Evolutionary conservation across 2,888 invertebrate genomes (phyloP).

Genomic region (Halictus quadricinctus): DNA sequence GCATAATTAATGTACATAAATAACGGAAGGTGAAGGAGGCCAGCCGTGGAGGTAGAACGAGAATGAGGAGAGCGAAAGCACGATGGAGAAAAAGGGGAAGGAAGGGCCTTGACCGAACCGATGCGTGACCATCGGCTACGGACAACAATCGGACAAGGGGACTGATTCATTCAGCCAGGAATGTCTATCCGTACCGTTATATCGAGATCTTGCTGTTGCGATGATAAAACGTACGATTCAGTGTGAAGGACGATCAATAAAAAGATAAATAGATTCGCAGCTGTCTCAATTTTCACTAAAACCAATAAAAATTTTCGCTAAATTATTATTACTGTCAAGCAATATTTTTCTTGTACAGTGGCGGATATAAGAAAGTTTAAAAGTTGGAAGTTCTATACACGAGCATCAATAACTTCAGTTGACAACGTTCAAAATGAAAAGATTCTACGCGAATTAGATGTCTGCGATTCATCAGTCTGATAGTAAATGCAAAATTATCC

Average conservation of each 20-base stretch:
- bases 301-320: not conserved
- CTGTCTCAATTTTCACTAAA: not conserved
- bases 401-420: too few relatives aligned
- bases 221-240: constrained; percentile 28
- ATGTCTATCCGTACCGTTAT: constrained; percentile 71
- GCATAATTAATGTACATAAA: constrained; percentile 52
- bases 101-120: constrained; percentile 73
- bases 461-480: too few relatives aligned
- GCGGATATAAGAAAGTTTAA: too few relatives aligned
- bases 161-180: constrained; percentile 77
- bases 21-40: constrained; percentile 54
- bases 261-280: not conserved
- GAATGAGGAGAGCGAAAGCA: constrained; percentile 44
- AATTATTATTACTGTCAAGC: not conserved
- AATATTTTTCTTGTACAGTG: too few relatives aligned
- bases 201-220: constrained; percentile 46
- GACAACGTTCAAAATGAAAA: too few relatives aligned
- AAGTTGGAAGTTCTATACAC: too few relatives aligned
- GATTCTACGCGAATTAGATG: too few relatives aligned
- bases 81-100: constrained; percentile 52
- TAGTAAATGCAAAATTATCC: too few relatives aligned
- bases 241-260: constrained; percentile 33
- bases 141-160: constrained; percentile 66
- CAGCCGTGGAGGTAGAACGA: constrained; percentile 15
- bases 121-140: constrained; percentile 73